Percentiles rank a stretch among this genome's conserved stretches.
phyloP scores from a whole-genome alignment of 2,888 invertebrate genomes.

The Elmis aenea region DNA sequence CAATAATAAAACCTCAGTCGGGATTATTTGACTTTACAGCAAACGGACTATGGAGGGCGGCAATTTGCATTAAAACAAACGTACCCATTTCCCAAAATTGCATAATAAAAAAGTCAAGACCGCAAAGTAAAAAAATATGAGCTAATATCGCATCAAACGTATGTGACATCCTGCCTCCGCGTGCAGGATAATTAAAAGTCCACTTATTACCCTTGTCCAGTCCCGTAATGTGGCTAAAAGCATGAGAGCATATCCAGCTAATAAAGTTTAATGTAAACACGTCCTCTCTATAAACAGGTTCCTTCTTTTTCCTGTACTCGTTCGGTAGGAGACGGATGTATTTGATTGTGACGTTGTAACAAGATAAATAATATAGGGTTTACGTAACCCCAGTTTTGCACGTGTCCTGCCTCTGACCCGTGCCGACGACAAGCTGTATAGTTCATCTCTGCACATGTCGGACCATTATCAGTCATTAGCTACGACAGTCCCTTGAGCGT shows the following conservation, averaged over 20 bases:
- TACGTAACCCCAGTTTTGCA: conserved; percentile 2
- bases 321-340: conserved; percentile 1
- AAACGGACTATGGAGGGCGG: too few relatives aligned
- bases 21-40: too few relatives aligned
- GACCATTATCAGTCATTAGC: conserved; percentile 11
- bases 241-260: conserved; percentile 8
- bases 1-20: too few relatives aligned
- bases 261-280: conserved; percentile 12
- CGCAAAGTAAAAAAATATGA: conserved; percentile 5
- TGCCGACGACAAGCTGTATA: conserved; percentile 4
- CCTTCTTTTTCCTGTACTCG: conserved; percentile 5
- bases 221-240: conserved; percentile 8
- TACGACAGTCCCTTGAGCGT: conserved; percentile 1
- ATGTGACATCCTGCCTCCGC: conserved; percentile 9
- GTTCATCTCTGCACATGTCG: conserved; percentile 9
- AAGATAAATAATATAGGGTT: conserved; percentile 11
- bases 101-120: background rate
- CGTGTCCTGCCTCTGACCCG: conserved; percentile 8
- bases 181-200: conserved; percentile 12
- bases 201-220: conserved; percentile 13
- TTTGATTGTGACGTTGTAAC: conserved; percentile 7
- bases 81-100: too few relatives aligned
- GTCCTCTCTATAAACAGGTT: conserved; percentile 11
- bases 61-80: too few relatives aligned
- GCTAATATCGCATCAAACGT: conserved; percentile 9